Evolutionary conservation across 2,797 vertebrate genomes (phyloP).

Genomic region (Cyclopterus lumpus): DNA sequence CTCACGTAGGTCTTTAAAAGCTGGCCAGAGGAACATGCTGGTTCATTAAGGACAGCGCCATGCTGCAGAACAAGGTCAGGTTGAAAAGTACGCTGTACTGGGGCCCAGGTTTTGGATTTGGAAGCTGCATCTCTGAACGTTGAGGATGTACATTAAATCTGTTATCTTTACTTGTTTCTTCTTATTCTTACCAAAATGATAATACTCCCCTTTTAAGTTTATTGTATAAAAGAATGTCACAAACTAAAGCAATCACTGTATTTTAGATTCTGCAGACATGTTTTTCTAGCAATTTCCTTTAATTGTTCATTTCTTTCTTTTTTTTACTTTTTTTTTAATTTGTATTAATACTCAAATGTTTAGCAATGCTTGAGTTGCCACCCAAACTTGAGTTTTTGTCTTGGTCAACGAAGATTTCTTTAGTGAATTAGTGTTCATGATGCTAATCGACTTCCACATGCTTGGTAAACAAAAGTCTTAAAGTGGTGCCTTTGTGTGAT

Average conservation of each 20-base stretch:
- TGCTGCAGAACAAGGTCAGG: not conserved
- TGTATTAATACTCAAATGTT: not conserved
- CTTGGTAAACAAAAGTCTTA: not conserved
- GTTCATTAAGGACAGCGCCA: constrained; percentile 2
- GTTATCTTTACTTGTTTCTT: not conserved
- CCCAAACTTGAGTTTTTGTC: not conserved
- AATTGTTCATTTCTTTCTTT: not conserved
- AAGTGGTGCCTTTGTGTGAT: not conserved
- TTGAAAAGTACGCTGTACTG: not conserved
- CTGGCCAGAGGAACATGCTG: not conserved
- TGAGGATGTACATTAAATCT: not conserved
- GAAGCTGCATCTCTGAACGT: not conserved
- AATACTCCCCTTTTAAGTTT: not conserved
- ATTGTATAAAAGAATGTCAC: not conserved
- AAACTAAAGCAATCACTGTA: not conserved
- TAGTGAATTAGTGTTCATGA: not conserved
- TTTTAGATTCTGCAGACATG: not conserved
- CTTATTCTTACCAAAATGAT: not conserved
- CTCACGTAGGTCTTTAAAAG: not conserved
- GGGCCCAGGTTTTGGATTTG: not conserved
- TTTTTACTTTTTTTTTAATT: not conserved
- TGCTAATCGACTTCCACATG: not conserved
- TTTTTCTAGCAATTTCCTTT: not conserved
- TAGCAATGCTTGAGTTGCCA: not conserved
- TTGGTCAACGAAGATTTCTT: not conserved